Conservation (phyloP, 2,113 vertebrate species). For the Rhynchomys soricoides region DNA sequence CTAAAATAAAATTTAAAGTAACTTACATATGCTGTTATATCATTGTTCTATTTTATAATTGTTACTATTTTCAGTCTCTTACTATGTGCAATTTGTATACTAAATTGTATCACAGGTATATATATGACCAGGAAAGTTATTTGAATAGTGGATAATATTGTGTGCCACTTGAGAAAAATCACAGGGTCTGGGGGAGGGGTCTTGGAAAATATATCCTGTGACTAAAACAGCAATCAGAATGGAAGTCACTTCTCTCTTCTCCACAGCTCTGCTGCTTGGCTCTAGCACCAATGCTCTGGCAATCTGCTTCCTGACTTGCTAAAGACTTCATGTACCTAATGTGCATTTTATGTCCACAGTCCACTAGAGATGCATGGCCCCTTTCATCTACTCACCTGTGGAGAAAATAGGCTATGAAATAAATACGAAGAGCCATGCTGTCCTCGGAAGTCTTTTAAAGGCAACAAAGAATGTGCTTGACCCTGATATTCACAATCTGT, state of each 20-base stretch:
- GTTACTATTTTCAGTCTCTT: not conserved
- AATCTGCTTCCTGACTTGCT: not conserved
- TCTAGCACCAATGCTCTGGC: not conserved
- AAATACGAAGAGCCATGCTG: not conserved
- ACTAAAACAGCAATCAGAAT: not conserved
- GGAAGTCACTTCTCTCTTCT: not conserved
- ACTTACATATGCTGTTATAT: not conserved
- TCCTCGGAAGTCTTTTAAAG: not conserved
- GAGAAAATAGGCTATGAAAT: not conserved
- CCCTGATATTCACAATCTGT: not conserved
- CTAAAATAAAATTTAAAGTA: not conserved
- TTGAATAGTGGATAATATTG: not conserved
- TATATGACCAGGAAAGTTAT: not conserved
- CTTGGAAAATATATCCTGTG: no score
- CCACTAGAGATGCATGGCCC: not conserved
- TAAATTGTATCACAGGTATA: not conserved
- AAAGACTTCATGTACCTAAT: not conserved
- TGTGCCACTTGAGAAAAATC: not conserved
- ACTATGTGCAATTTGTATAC: not conserved
- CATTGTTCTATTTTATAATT: not conserved
- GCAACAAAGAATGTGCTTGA: not conserved
- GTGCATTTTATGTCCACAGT: not conserved
- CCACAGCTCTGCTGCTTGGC: not conserved
- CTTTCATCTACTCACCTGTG: not conserved
- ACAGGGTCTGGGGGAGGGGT: no score